Evolutionary conservation across 2,888 invertebrate species (phyloP), one percentile per base, ranked within the genome.

Genomic region (Troides helena): DNA sequence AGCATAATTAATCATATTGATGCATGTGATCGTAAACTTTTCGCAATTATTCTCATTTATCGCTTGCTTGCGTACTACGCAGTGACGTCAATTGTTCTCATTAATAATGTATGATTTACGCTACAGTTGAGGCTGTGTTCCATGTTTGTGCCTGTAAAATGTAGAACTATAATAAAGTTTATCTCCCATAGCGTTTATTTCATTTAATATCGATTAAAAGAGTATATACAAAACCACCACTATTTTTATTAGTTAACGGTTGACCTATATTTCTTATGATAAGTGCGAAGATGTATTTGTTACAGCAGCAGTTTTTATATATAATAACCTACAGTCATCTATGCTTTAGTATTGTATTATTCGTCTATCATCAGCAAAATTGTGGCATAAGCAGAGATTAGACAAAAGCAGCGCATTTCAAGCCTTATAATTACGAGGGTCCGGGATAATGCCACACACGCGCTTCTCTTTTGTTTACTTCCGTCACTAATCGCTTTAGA

Each of bases 381-480:
- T 53, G 18, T 53, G 53, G 14, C 50, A 39, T 17, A 50, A n/a
- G n/a, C 18, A 53, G n/a, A 53, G 6, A 53, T n/a, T 18, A 53
- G 18, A n/a, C n/a, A 53, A 59, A 46, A 60, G 21, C 30, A n/a
- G 30, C 25, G 59, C 18, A 18, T 60, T 14, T 50, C 36, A 43
- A 57, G 69, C 65, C 57, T 65, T 69, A 36, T 65, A 61, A 69
- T 69, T 69, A 69, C 61, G 39, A 62, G 56, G 61, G 61, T 46
- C 65, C 65, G 56, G 61, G 36, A 57, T 69, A 69, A 69, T 69
- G 36, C 69, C 69, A 65, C 69, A 69, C 69, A 65, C 69, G 69
- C 69, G 60, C 60, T 61, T 60, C 60, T 56, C 65, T 57, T 69
- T 69, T 69, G 65, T 69, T 69, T 69, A 62, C 65, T 30, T 65